phyloP scores from a whole-genome alignment of 1,140 invertebrate species.

The Bombus breviceps region DNA sequence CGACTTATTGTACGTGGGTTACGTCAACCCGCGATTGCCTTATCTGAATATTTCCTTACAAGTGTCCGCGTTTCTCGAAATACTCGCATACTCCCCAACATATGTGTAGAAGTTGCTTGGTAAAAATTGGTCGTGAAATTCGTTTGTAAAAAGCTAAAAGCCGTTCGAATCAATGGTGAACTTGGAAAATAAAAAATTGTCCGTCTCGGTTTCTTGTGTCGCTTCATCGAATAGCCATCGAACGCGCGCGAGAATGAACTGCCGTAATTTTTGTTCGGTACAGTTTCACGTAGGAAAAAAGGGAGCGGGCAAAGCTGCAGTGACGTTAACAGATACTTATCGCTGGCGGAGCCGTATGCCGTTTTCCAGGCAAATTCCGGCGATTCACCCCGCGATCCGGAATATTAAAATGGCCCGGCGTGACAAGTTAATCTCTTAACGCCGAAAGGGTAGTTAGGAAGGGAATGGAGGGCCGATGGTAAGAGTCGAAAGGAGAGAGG shows the following conservation, averaged over 20 bases:
- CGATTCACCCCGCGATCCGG: slow-evolving; percentile 56
- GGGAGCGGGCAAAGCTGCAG: slow-evolving; percentile 16
- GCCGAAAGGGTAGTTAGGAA: slow-evolving; percentile 66
- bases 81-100: no score
- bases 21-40: slow-evolving; percentile 1
- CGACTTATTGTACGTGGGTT: slow-evolving; percentile 36
- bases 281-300: background rate
- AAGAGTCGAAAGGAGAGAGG: slow-evolving; percentile 56
- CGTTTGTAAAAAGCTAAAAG: background rate
- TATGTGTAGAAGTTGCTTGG: background rate
- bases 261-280: slow-evolving; percentile 36
- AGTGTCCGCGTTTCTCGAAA: background rate
- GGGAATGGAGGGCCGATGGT: slow-evolving; percentile 46
- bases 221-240: slow-evolving; percentile 38
- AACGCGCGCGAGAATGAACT: slow-evolving; percentile 2
- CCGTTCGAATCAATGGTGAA: slow-evolving; percentile 24
- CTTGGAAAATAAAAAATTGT: slow-evolving; percentile 43
- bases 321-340: slow-evolving; percentile 66
- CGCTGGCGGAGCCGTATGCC: slow-evolving; percentile 54
- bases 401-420: slow-evolving; percentile 71
- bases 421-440: slow-evolving; percentile 77
- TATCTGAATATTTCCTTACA: slow-evolving; percentile 11
- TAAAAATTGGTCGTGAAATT: background rate
- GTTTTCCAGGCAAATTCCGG: slow-evolving; percentile 60
- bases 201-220: slow-evolving; percentile 23